Evolutionary conservation across 2,888 invertebrate genomes (phyloP).

Genomic region (Ctenicera cuprea): DNA sequence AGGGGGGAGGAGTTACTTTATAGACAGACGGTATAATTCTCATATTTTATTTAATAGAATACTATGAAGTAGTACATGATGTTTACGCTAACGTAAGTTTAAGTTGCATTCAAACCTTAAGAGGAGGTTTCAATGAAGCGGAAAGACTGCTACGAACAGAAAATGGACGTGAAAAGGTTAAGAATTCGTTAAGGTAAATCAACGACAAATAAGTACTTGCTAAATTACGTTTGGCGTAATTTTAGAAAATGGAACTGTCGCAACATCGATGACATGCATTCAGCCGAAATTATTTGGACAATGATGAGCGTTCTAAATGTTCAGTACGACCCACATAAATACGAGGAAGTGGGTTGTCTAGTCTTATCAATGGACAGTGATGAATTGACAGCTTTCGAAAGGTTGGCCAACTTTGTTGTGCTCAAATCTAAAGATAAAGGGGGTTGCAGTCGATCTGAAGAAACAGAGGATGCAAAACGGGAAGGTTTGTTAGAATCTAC

Average conservation of each 20-base stretch:
- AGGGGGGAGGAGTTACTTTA: too few relatives aligned
- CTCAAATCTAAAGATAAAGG: conserved; percentile 2
- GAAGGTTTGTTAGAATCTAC: background rate
- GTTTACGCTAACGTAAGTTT: background rate
- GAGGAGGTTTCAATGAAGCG: conserved; percentile 15
- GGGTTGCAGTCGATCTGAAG: background rate
- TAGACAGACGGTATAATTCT: too few relatives aligned
- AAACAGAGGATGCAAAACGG: background rate
- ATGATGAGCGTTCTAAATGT: conserved; percentile 12
- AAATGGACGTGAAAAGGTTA: conserved; percentile 9
- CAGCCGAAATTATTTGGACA: conserved; percentile 17
- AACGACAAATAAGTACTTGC: too few relatives aligned
- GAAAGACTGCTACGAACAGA: conserved; percentile 7
- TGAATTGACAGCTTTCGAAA: background rate
- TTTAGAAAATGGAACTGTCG: conserved; percentile 31
- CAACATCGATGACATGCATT: conserved; percentile 17
- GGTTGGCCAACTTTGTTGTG: conserved; percentile 18
- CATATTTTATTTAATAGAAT: conserved; percentile 15
- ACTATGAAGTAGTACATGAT: conserved; percentile 28
- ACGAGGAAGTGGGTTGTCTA: conserved; percentile 12
- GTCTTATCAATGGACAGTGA: background rate
- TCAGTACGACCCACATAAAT: background rate
- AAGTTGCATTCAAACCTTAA: conserved; percentile 32
- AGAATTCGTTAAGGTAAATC: conserved; percentile 19
- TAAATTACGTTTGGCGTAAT: too few relatives aligned